Evolutionary conservation across 2,888 invertebrate species (phyloP), one percentile per base, ranked within the genome.

Genomic region (Pterobdella sp.): DNA sequence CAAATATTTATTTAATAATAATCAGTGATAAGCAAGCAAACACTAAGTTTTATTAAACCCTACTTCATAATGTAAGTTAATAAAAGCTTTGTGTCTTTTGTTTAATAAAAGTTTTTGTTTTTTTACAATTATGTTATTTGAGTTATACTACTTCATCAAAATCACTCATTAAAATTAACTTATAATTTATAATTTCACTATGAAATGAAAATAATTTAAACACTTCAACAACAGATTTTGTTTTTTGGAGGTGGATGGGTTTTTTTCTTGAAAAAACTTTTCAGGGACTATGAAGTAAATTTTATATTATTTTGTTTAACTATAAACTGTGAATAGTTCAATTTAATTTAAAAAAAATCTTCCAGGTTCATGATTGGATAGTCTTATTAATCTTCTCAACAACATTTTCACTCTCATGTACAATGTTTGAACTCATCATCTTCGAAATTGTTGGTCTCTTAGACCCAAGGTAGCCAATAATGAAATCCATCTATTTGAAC

Each of bases 381-480:
- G 95, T 98, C 1, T 93, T 97, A 83, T 86, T 97, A 2, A 92
- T 96, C 81, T 98, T 99, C 84, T 95, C 97, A 0, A 88, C 91
- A 35, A 98, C 95, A 49, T 93, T 98, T 82, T 91, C 97, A 0
- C 86, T 99, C 26, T 97, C 97, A 34, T 94, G 97, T 81, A 94
- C 95, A 1, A 94, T 98, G 94, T 99, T 98, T 85, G 97, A 98
- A 84, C 86, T 98, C 74, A 97, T 98, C 76, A 99, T 99, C 82
- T 99, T 99, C 86, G 98, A 99, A 87, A 98, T 98, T 78, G 87
- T 96, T 75, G 95, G 92, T 37, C 89, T 95, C 77, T 86, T 98
- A 76, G 93, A 95, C 82, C 89, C 92, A 31, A 91, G 91, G 91
- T 95, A 88, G n/a, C n/a, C n/a, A n/a, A n/a, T n/a, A n/a, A n/a